Evolutionary conservation across 2,113 vertebrate species (phyloP).

Genomic region (Illadopsis cleaveri): DNA sequence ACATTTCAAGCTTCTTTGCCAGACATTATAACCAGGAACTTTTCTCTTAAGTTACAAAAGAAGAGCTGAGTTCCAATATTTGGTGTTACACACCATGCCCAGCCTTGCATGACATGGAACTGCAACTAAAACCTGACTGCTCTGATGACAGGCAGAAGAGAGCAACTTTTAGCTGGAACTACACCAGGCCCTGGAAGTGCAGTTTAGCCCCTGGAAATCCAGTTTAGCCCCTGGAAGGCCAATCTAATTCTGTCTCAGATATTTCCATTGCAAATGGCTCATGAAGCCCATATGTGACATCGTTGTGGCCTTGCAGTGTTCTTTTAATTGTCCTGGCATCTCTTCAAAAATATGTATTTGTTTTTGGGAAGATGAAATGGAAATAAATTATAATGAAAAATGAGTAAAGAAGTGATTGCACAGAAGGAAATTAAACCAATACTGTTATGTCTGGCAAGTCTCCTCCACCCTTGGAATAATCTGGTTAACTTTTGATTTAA

Average conservation of each 20-base stretch:
- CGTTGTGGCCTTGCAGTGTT: not conserved
- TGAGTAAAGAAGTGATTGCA: not conserved
- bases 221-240: not conserved
- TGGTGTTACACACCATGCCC: not conserved
- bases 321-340: not conserved
- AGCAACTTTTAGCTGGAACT: not conserved
- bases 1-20: not conserved
- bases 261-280: not conserved
- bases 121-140: not conserved
- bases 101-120: not conserved
- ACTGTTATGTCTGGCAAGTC: not conserved
- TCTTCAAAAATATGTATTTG: not conserved
- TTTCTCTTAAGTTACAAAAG: not conserved
- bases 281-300: not conserved
- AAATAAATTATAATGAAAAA: conserved; percentile 33
- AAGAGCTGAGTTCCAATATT: not conserved
- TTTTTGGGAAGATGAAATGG: not conserved
- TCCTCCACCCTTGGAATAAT: not conserved
- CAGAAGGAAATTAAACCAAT: not conserved
- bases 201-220: not conserved
- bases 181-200: not conserved
- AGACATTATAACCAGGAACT: not conserved
- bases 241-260: not conserved
- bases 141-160: not conserved
- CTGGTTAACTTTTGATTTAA: not conserved